These are phyloP conservation scores for Pectinophora gossypiella DNA, from an alignment of 1,140 invertebrate genomes.

Conservation along the genomic window DNA sequence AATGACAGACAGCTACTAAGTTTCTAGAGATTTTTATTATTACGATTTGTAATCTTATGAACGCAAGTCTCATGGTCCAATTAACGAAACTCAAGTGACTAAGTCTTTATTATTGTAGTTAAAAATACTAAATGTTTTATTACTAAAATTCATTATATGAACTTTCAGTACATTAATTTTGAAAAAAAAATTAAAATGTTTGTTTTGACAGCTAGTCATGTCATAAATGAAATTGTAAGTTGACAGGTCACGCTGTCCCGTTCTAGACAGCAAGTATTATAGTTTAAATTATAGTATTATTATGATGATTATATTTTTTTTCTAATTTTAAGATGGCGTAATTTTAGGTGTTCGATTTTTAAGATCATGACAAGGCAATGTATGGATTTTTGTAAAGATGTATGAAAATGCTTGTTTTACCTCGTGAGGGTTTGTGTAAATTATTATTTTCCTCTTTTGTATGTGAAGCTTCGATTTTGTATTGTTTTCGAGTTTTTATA, in stretches of 20 bases:
- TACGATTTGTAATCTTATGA: no score
- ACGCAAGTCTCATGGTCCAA: no score
- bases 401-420: conserved; percentile 50
- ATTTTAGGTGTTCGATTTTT: conserved; percentile 65
- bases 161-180: no score
- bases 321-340: conserved; percentile 68
- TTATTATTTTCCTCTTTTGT: conserved; percentile 36
- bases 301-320: conserved; percentile 51
- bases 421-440: conserved; percentile 45
- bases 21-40: no score
- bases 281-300: conserved; percentile 63
- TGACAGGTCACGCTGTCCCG: conserved; percentile 44
- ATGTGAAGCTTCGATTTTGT: conserved; percentile 41
- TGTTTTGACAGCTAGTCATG: conserved; percentile 63
- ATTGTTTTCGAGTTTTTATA: conserved; percentile 38
- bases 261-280: conserved; percentile 58
- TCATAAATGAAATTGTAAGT: conserved; percentile 45
- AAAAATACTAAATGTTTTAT: no score
- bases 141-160: no score
- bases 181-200: no score
- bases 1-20: no score
- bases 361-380: conserved; percentile 69
- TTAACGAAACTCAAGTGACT: no score
- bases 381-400: conserved; percentile 42
- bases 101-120: no score